These are phyloP conservation scores for Bradynema listronoti DNA, from an alignment of 1,140 invertebrate genomes.

Conservation along the genomic window DNA sequence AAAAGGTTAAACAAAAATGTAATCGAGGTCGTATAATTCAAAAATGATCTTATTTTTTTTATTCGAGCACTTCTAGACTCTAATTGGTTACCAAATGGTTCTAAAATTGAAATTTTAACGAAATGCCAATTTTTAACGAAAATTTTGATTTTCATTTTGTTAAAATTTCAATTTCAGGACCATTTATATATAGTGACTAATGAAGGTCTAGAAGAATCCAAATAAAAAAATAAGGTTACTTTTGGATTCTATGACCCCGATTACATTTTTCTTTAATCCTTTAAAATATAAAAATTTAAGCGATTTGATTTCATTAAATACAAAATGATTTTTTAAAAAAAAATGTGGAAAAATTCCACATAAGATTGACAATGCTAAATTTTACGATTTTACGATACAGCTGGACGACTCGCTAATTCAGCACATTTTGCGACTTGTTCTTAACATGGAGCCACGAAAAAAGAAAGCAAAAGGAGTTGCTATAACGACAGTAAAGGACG, in stretches of 20 bases:
- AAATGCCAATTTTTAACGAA: too few species aligned
- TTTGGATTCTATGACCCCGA: neutral
- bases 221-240: neutral
- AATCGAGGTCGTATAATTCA: too few species aligned
- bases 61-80: too few species aligned
- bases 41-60: too few species aligned
- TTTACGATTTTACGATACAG: slow-evolving; percentile 21
- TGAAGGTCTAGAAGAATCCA: too few species aligned
- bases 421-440: slow-evolving; percentile 82
- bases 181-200: too few species aligned
- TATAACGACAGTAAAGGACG: slow-evolving; percentile 32
- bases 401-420: slow-evolving; percentile 79
- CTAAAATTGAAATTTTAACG: too few species aligned
- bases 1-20: too few species aligned
- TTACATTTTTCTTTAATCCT: neutral
- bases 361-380: too few species aligned
- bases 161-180: too few species aligned
- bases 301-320: neutral
- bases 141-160: too few species aligned
- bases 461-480: slow-evolving; percentile 24
- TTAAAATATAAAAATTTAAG: neutral
- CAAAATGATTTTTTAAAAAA: neutral
- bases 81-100: too few species aligned
- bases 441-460: slow-evolving; percentile 72
- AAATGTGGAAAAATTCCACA: neutral